Base-by-base conservation (phyloP, 2,888 invertebrate genomes). In the Philereme transversata region DNA sequence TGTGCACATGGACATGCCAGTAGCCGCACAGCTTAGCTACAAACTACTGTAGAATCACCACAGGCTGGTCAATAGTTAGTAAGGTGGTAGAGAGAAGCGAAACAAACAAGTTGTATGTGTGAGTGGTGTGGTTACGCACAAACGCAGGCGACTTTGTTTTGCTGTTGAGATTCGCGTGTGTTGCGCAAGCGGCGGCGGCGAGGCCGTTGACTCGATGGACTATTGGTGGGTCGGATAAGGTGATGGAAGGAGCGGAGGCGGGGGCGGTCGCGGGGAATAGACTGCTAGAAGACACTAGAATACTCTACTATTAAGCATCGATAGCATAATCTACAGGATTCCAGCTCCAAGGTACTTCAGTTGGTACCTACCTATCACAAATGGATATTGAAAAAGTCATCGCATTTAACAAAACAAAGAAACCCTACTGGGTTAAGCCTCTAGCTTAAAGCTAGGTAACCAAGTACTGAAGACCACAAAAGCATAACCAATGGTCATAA, bases 91-190 rank as follows among this genome's bases (percentile, higher is more conserved):
- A 65, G 63, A 67, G 49, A 57, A 58, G 40, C 58, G 45, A 57
- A 65, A 70, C 77, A 67, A 74, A 77, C 71, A 70, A 66, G 55
- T 38, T 60, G 59, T 45, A 59, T 72, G 76, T 78, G 73, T 70
- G 72, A 70, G 77, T 74, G 72, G 35, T 65, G 72, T 70, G 62
- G 59, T 74, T 73, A 75, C 85, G 83, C 84, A 82, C 84, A 77
- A 67, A 71, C 69, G 71, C 65, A 69, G 67, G 68, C 83, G 84
- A 88, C 82, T 88, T 88, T 90, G 90, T 91, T 91, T 91, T 88
- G 90, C 87, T 79, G 88, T 88, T 82, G 88, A 92, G 92, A 92
- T 92, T 92, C 90, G 92, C 86, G 90, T 86, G 87, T 79, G 86
- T 91, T 91, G 91, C 90, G 92, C 91, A 91, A 91, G 88, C 87